These are phyloP conservation scores for Ceuthmochares aereus DNA, from an alignment of 2,113 vertebrate genomes.

Conservation along the genomic window DNA sequence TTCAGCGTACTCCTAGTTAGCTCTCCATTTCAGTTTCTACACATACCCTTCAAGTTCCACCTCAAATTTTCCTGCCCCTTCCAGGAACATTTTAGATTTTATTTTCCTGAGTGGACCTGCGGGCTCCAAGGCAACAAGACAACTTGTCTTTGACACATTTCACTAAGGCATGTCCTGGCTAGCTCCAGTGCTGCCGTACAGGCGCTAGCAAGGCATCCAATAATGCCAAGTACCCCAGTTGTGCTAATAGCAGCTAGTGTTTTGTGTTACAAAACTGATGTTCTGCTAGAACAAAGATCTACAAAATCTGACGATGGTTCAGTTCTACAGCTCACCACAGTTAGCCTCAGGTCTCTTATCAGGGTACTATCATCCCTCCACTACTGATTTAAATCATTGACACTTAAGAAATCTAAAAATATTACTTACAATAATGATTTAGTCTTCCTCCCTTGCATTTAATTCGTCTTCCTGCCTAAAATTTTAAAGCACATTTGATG, in stretches of 20 bases:
- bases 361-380: neutral
- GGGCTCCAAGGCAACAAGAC: conserved; percentile 5
- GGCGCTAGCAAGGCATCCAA: neutral
- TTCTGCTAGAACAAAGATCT: neutral
- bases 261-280: neutral
- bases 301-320: neutral
- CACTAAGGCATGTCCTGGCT: neutral
- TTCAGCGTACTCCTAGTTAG: neutral
- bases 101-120: neutral
- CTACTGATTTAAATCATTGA: neutral
- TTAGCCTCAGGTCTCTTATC: neutral
- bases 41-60: neutral
- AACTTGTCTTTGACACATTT: neutral
- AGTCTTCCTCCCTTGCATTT: neutral
- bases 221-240: accelerated
- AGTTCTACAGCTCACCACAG: neutral
- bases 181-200: neutral
- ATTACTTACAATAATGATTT: neutral
- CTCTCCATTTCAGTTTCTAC: neutral
- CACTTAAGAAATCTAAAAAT: neutral
- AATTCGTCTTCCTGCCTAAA: neutral
- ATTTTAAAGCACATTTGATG: neutral
- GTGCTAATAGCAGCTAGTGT: accelerated
- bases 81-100: neutral
- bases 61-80: neutral